Percentiles rank a stretch among this genome's conserved stretches.
These are phyloP conservation scores for Pseudoips prasinana DNA, from an alignment of 2,888 invertebrate genomes.

Conservation along the genomic window DNA sequence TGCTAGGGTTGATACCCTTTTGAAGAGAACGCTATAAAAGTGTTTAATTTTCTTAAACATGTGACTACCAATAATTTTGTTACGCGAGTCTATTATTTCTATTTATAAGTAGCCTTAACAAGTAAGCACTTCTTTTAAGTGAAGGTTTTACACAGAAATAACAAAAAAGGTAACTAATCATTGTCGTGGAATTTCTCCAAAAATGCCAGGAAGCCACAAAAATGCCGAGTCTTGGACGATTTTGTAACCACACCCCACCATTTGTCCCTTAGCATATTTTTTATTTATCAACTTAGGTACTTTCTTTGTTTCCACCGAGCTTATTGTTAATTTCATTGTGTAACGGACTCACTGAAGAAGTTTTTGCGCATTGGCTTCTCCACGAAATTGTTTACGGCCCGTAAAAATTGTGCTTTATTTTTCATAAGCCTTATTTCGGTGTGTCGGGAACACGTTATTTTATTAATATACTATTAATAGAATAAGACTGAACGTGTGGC, in stretches of 20 bases:
- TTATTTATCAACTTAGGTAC: slow-evolving; percentile 55
- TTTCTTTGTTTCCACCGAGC: slow-evolving; percentile 50
- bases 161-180: too few species aligned
- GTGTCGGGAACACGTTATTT: slow-evolving; percentile 24
- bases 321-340: slow-evolving; percentile 60
- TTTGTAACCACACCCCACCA: slow-evolving; percentile 38
- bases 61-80: too few species aligned
- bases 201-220: slow-evolving; percentile 35
- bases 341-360: slow-evolving; percentile 43
- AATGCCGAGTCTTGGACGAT: slow-evolving; percentile 39
- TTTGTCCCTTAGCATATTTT: slow-evolving; percentile 58
- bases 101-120: too few species aligned
- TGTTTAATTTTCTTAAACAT: too few species aligned
- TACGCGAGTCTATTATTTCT: too few species aligned
- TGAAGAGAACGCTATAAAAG: too few species aligned
- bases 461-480: too few species aligned
- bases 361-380: slow-evolving; percentile 45
- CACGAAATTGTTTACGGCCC: slow-evolving; percentile 47
- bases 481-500: too few species aligned
- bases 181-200: too few species aligned
- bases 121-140: too few species aligned
- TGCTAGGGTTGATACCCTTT: too few species aligned
- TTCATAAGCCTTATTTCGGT: slow-evolving; percentile 32
- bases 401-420: slow-evolving; percentile 40
- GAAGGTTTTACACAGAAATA: too few species aligned